These are phyloP conservation scores for Drosophila kurseongensis DNA, from an alignment of 1,140 invertebrate species.

Conservation along the genomic window DNA sequence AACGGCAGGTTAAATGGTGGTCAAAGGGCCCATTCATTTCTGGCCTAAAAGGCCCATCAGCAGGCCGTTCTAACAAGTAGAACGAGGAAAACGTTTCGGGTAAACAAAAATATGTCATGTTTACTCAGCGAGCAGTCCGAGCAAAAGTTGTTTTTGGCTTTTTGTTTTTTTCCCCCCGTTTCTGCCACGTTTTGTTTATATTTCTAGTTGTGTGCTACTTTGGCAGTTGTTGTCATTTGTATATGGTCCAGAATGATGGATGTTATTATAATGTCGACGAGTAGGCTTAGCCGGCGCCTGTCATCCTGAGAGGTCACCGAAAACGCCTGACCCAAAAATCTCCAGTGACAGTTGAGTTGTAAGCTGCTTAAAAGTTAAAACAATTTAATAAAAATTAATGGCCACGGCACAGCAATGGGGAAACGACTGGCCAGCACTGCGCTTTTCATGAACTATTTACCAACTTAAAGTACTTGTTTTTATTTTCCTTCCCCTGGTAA, in stretches of 20 bases:
- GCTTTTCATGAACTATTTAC: constrained; percentile 42
- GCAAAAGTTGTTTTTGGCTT: constrained; percentile 46
- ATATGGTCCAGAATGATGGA: constrained; percentile 69
- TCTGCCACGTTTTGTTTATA: constrained; percentile 31
- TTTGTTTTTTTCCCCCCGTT: constrained; percentile 7
- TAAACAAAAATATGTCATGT: constrained; percentile 75
- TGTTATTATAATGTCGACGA: constrained; percentile 75
- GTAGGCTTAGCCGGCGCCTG: constrained; percentile 50
- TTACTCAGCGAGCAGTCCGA: constrained; percentile 66
- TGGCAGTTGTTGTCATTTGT: constrained; percentile 59
- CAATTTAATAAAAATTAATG: constrained; percentile 68
- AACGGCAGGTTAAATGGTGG: constrained; percentile 73
- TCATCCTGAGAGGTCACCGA: constrained; percentile 33
- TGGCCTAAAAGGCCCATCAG: constrained; percentile 71
- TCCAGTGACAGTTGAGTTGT: constrained; percentile 29
- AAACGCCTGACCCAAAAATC: constrained; percentile 52
- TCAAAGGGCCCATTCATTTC: constrained; percentile 67
- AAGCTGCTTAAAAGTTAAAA: constrained; percentile 70
- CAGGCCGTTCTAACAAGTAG: constrained; percentile 21
- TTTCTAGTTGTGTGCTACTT: constrained; percentile 51
- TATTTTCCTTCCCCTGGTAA: constrained; percentile 59
- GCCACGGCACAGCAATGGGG: constrained; percentile 25
- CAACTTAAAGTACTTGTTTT: constrained; percentile 43
- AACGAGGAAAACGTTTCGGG: constrained; percentile 43
- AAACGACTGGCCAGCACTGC: constrained; percentile 10